phyloP scores from a whole-genome alignment of 2,113 vertebrate species.

The Rhinolophus ferrumequinum region DNA sequence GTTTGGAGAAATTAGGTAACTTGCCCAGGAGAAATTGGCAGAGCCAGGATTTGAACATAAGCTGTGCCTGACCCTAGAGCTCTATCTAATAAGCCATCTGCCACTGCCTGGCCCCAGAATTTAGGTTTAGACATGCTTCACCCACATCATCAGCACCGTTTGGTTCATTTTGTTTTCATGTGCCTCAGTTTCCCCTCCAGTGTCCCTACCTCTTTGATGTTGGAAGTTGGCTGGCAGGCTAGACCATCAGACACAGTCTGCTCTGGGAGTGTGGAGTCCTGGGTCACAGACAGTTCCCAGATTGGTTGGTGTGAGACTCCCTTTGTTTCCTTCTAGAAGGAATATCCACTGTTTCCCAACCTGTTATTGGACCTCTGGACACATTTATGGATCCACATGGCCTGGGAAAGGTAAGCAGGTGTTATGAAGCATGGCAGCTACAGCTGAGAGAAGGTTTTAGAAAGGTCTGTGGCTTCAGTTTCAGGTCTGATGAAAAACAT shows the following conservation, averaged over 20 bases:
- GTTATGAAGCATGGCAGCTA: background rate
- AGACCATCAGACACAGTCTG: background rate
- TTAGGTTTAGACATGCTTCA: background rate
- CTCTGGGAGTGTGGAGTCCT: background rate
- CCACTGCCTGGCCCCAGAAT: background rate
- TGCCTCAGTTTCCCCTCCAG: background rate
- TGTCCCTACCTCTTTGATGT: background rate
- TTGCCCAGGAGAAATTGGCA: background rate
- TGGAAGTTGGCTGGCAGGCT: background rate
- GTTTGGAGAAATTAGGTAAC: background rate
- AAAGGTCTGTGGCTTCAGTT: conserved; percentile 41
- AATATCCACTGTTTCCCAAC: background rate
- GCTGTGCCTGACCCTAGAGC: background rate
- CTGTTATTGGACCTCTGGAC: background rate
- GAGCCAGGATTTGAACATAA: too few relatives aligned
- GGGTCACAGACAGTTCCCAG: background rate
- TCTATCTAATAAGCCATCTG: background rate
- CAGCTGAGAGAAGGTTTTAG: conserved; percentile 10
- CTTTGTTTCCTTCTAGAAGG: background rate
- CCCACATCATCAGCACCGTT: background rate
- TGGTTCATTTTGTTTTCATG: background rate
- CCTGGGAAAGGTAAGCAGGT: background rate
- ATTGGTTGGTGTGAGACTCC: background rate
- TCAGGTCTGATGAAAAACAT: background rate
- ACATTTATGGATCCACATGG: background rate